Evolutionary conservation across 2,888 invertebrate genomes (phyloP), one percentile per base, ranked within the genome.

Genomic region (Helleia helle): DNA sequence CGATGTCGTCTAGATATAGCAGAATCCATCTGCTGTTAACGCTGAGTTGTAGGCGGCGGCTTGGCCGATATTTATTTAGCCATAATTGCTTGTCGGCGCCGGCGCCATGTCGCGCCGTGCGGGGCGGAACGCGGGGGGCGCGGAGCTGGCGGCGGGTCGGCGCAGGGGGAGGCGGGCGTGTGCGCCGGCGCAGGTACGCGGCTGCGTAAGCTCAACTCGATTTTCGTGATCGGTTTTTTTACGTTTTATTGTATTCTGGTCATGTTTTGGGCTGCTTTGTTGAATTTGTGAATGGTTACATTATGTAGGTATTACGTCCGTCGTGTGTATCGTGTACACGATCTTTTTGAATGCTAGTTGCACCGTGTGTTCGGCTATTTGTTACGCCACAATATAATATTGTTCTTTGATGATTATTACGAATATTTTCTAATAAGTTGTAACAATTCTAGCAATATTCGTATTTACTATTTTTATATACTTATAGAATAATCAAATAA

Each of bases 41-140:
- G 65, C 65, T 68, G 67, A 68, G 71, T 64, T 65, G 71, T 66
- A 59, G 69, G 71, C 69, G 72, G 70, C 70, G 73, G 77, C 75
- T 66, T 71, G 76, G 71, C 71, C 75, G 80, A 80, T 81, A 83
- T 83, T 81, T 83, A 83, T 83, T 81, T 83, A 81, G 77, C 79
- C 80, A 80, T 81, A 81, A 81, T 81, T 83, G 80, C 80, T 77
- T 72, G 79, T 75, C 81, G 81, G 83, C 81, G 81, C 81, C 83
- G 81, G 83, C 81, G 83, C 76, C 76, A 68, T 61, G 76, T 69
- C 77, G 75, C 72, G 76, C 64, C 75, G 65, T 43, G 59, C 61
- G 58, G 63, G 52, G 54, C 39, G 52, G 51, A 52, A 52, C 51
- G 55, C 54, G 47, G 49, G 51, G 46, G 42, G 39, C 41, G 44